Conservation (phyloP, 1,140 invertebrate species). For the Drosophila grimshawi region DNA sequence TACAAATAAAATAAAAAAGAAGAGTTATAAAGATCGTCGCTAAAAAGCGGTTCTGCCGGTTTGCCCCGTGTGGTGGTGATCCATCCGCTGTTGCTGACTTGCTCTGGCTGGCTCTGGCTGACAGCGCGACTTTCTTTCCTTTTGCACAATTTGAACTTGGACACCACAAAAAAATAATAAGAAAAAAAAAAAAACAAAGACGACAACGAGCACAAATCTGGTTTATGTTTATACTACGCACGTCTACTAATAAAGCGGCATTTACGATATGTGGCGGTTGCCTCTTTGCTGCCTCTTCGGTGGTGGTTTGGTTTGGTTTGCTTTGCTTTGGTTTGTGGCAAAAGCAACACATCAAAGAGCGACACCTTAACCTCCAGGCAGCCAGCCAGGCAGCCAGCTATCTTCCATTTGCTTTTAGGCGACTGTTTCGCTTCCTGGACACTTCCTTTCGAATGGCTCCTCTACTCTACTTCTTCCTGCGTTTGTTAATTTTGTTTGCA, state of each 20-base stretch:
- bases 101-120: slow-evolving; percentile 35
- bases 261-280: slow-evolving; percentile 46
- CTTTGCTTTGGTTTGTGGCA: neutral
- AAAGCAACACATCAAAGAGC: neutral
- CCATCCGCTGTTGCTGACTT: slow-evolving; percentile 6
- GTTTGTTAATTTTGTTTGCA: slow-evolving; percentile 60
- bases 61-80: slow-evolving; percentile 73
- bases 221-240: slow-evolving; percentile 57
- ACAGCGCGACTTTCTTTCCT: slow-evolving; percentile 72
- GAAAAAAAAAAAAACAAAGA: slow-evolving; percentile 13
- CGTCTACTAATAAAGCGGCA: slow-evolving; percentile 65
- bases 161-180: slow-evolving; percentile 50
- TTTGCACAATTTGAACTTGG: slow-evolving; percentile 81
- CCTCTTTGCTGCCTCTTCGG: slow-evolving; percentile 1
- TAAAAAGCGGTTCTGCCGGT: slow-evolving; percentile 79
- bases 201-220: slow-evolving; percentile 64
- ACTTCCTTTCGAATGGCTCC: slow-evolving; percentile 42
- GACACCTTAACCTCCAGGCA: slow-evolving; percentile 38
- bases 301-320: slow-evolving; percentile 4
- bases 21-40: slow-evolving; percentile 40
- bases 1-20: slow-evolving; percentile 32
- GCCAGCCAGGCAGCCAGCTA: neutral
- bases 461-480: slow-evolving; percentile 5
- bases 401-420: slow-evolving; percentile 31
- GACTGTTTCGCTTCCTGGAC: slow-evolving; percentile 49